Percentiles rank a stretch among this genome's conserved stretches.
These are phyloP conservation scores for Sclerurus mexicanus DNA, from an alignment of 2,113 vertebrate genomes.

Conservation along the genomic window DNA sequence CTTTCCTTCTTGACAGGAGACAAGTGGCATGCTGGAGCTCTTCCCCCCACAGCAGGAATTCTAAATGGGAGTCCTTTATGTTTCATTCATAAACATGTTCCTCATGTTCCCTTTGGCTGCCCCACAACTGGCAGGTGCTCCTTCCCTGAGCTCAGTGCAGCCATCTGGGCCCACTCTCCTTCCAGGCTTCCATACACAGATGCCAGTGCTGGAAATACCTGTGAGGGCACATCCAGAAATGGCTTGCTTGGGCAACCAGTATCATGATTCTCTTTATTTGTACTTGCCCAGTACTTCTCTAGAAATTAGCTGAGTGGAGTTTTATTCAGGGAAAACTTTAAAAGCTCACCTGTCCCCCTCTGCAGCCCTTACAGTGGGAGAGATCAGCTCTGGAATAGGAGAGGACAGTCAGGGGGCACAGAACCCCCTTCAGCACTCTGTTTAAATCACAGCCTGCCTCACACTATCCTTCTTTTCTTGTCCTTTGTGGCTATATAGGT, in stretches of 20 bases:
- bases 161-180: fast-evolving
- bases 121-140: background rate
- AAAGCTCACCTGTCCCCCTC: background rate
- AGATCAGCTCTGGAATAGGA: background rate
- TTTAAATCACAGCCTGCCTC: background rate
- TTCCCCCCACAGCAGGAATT: background rate
- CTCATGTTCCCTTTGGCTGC: background rate
- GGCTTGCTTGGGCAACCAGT: background rate
- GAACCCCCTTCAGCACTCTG: background rate
- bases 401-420: background rate
- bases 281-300: background rate
- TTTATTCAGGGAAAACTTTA: background rate
- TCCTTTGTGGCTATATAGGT: background rate
- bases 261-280: background rate
- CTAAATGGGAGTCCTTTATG: background rate
- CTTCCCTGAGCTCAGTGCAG: fast-evolving
- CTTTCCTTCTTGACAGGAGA: background rate
- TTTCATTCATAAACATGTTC: fast-evolving
- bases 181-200: fast-evolving
- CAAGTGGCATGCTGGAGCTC: background rate
- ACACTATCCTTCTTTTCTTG: background rate
- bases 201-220: background rate
- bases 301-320: background rate
- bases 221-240: background rate
- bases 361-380: background rate